Evolutionary conservation across 2,888 invertebrate species (phyloP).

Genomic region (Melieria omissa): DNA sequence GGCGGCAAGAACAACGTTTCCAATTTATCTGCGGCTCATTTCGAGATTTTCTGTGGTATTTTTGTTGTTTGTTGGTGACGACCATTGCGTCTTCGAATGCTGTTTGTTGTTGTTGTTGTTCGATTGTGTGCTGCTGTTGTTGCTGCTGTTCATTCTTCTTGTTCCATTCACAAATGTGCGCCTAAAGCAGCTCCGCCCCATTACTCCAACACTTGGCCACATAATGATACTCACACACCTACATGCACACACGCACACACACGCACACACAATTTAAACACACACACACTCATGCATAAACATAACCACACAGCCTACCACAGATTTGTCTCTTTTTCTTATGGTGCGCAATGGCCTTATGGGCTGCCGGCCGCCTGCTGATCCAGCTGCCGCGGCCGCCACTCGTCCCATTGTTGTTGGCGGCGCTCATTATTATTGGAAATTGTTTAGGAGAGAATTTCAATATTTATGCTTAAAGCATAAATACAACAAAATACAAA

Average conservation of each 20-base stretch:
- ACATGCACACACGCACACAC: slow-evolving; percentile 32
- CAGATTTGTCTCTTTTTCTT: too few relatives aligned
- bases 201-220: slow-evolving; percentile 37
- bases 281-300: background rate
- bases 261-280: slow-evolving; percentile 33
- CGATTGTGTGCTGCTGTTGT: slow-evolving; percentile 30
- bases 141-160: slow-evolving; percentile 32
- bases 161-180: slow-evolving; percentile 64
- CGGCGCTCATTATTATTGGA: too few relatives aligned
- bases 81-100: slow-evolving; percentile 23
- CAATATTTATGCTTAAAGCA: too few relatives aligned
- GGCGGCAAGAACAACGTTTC: background rate
- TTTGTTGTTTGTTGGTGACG: slow-evolving; percentile 2
- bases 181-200: slow-evolving; percentile 65
- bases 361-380: too few relatives aligned
- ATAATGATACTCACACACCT: slow-evolving; percentile 40
- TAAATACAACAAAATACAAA: too few relatives aligned
- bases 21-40: slow-evolving; percentile 34
- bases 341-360: too few relatives aligned
- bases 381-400: too few relatives aligned
- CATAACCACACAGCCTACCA: too few relatives aligned
- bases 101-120: slow-evolving; percentile 32
- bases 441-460: too few relatives aligned
- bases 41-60: slow-evolving; percentile 6
- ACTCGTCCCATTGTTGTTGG: too few relatives aligned